These are phyloP conservation scores for Cyclargus thomasi DNA, from an alignment of 1,140 invertebrate species.

Conservation along the genomic window DNA sequence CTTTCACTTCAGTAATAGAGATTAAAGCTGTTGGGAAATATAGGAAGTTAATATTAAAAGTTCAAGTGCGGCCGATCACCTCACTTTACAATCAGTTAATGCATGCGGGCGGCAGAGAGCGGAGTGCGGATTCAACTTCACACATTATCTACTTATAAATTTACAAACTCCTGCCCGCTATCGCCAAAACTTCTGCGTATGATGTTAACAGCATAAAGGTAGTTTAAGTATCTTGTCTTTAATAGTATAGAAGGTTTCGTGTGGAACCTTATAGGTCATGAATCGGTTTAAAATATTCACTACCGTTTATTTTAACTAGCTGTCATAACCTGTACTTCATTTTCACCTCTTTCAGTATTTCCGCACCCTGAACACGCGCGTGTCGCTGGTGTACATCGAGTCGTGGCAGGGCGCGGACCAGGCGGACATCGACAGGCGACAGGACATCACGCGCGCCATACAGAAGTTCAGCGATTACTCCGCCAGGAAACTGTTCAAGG, in stretches of 20 bases:
- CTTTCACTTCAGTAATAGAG: too few species aligned
- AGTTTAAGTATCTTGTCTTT: too few species aligned
- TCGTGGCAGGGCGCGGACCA: slow-evolving; percentile 94
- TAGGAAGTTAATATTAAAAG: too few species aligned
- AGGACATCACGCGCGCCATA: slow-evolving; percentile 90
- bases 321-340: too few species aligned
- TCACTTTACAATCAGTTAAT: too few species aligned
- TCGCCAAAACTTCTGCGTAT: slow-evolving; percentile 26
- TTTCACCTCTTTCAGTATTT: slow-evolving; percentile 93
- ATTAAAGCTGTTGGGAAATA: too few species aligned
- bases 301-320: too few species aligned
- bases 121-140: slow-evolving; percentile 24
- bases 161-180: slow-evolving; percentile 26
- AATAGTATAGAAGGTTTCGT: too few species aligned
- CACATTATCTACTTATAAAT: slow-evolving; percentile 35
- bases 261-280: too few species aligned
- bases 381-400: slow-evolving; percentile 96
- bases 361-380: slow-evolving; percentile 92
- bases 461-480: slow-evolving; percentile 94
- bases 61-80: too few species aligned
- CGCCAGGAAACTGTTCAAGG: slow-evolving; percentile 86
- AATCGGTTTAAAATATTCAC: too few species aligned
- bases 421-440: slow-evolving; percentile 84
- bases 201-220: not conserved
- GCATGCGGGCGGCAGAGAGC: not conserved